A percentile compares a stretch with the other conserved stretches of the same genome.
Evolutionary conservation across 1,140 invertebrate species (phyloP).

Genomic region (Lethocerus indicus): DNA sequence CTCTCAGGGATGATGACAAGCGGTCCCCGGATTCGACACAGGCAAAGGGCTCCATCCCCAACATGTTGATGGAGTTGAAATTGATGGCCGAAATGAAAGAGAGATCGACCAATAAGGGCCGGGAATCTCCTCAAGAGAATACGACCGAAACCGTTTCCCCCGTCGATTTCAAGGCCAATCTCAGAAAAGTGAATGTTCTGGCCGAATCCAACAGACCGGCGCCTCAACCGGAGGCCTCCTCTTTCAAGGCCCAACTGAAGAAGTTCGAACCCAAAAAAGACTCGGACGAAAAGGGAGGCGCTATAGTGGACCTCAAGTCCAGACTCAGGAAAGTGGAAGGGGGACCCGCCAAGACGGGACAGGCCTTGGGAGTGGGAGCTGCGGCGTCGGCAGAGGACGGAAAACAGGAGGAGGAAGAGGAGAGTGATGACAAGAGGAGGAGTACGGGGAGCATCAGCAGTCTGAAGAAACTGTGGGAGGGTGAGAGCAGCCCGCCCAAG

Average conservation of each 20-base stretch:
- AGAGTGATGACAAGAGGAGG: constrained; percentile 66
- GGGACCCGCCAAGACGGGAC: constrained; percentile 30
- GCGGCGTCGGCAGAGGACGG: constrained; percentile 23
- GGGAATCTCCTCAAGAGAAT: no score
- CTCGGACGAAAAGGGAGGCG: constrained; percentile 23
- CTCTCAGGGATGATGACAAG: constrained; percentile 19
- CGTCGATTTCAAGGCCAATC: constrained; percentile 32
- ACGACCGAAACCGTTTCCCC: constrained; percentile 22
- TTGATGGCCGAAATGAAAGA: constrained; percentile 59
- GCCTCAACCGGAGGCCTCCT: constrained; percentile 5
- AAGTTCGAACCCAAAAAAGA: constrained; percentile 44
- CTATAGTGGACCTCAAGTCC: constrained; percentile 69
- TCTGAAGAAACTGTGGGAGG: constrained; percentile 83
- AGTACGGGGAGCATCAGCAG: constrained; percentile 86
- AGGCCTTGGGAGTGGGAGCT: no score
- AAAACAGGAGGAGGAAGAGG: constrained; percentile 33
- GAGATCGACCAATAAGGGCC: constrained; percentile 8
- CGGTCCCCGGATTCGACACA: constrained; percentile 2
- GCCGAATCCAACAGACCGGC: constrained; percentile 1
- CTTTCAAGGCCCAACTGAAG: constrained; percentile 40
- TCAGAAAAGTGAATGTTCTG: constrained; percentile 28
- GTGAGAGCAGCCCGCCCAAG: constrained; percentile 36
- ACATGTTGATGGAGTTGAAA: constrained; percentile 60
- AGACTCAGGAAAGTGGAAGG: constrained; percentile 63
- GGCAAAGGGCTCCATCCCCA: constrained; percentile 22